A percentile compares a stretch with the other conserved stretches of the same genome.
Evolutionary conservation across 2,113 vertebrate species (phyloP).

Genomic region (Hippopotamus amphibius): DNA sequence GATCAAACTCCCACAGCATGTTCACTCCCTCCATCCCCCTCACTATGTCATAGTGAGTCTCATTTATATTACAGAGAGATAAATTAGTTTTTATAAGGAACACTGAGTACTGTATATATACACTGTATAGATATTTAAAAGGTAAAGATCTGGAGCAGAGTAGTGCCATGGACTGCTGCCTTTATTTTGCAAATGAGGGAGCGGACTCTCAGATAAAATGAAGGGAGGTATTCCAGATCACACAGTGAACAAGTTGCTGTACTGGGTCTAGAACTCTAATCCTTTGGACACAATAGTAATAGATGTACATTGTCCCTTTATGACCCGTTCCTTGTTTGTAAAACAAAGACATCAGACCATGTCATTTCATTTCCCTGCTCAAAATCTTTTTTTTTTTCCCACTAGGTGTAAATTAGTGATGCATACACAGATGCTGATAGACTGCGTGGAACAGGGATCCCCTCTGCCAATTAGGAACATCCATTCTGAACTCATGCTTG

Average conservation of each 20-base stretch:
- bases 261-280: background rate
- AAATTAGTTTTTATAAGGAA: slow-evolving; percentile 28
- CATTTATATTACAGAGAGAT: slow-evolving; percentile 25
- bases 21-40: background rate
- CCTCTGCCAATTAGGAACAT: background rate
- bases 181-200: background rate
- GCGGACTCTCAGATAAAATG: background rate
- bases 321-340: background rate
- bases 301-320: background rate
- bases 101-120: background rate
- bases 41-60: background rate
- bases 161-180: background rate
- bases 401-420: background rate
- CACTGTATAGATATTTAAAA: background rate
- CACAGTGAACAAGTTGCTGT: background rate
- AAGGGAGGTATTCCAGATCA: background rate
- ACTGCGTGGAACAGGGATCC: background rate
- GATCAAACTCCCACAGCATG: background rate
- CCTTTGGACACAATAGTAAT: background rate
- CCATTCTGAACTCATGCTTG: background rate
- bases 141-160: background rate
- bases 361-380: background rate
- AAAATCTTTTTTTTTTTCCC: background rate
- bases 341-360: background rate
- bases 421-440: background rate